phyloP scores from a whole-genome alignment of 2,888 invertebrate genomes.

The Hyalella azteca region DNA sequence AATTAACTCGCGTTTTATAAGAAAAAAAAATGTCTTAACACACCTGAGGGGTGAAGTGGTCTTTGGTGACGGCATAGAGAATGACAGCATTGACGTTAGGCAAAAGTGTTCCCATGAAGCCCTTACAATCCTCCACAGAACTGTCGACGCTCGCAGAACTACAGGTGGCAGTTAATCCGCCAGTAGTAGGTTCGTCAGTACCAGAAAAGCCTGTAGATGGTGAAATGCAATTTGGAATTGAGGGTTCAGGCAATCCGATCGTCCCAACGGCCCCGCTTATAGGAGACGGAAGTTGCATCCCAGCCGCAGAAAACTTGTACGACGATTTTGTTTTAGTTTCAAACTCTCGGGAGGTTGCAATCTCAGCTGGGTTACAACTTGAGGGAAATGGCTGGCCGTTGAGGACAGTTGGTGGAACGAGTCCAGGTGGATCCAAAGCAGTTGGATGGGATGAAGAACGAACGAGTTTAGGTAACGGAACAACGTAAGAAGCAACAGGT shows the following conservation, averaged over 20 bases:
- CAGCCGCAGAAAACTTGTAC: too few relatives aligned
- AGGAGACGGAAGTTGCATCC: too few relatives aligned
- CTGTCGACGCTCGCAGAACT: neutral
- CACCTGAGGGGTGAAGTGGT: slow-evolving; percentile 45
- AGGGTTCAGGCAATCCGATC: too few relatives aligned
- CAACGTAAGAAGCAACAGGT: neutral
- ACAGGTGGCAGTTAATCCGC: neutral
- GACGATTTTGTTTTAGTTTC: too few relatives aligned
- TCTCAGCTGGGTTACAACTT: too few relatives aligned
- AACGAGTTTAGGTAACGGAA: neutral
- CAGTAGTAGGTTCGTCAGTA: neutral
- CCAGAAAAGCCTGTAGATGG: too few relatives aligned
- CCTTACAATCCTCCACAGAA: neutral
- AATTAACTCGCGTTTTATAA: too few relatives aligned
- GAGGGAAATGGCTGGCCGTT: neutral
- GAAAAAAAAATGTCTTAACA: too few relatives aligned
- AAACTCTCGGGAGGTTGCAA: too few relatives aligned
- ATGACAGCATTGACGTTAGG: slow-evolving; percentile 52
- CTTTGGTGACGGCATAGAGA: slow-evolving; percentile 53
- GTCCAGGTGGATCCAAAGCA: neutral
- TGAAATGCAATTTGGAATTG: too few relatives aligned
- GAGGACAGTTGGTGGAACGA: neutral
- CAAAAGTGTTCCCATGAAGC: slow-evolving; percentile 42
- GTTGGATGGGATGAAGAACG: neutral
- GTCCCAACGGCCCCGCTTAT: too few relatives aligned